A percentile compares a stretch with the other conserved stretches of the same genome.
Conservation (phyloP, 2,113 vertebrate genomes). For the Elephantulus edwardii region DNA sequence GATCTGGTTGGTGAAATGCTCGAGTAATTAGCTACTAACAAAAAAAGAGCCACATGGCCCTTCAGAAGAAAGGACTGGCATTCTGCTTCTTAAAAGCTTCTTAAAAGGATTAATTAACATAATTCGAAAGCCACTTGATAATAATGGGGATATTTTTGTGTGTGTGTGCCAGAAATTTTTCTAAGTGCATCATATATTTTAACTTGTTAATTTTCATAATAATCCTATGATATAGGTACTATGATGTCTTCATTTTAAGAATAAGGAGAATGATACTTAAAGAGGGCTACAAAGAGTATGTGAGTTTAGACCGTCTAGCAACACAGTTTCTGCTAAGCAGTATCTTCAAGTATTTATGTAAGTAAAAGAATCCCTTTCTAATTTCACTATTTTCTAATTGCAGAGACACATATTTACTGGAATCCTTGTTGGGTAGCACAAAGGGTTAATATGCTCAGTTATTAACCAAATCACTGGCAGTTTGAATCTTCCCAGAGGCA, state of each 20-base stretch:
- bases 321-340: neutral
- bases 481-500: neutral
- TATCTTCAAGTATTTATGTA: neutral
- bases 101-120: too few relatives aligned
- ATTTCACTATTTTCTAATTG: constrained; percentile 9
- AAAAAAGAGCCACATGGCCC: too few relatives aligned
- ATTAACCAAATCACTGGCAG: neutral
- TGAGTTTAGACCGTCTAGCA: too few relatives aligned
- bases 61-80: too few relatives aligned
- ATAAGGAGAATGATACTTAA: neutral
- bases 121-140: too few relatives aligned
- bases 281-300: neutral
- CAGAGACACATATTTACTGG: neutral
- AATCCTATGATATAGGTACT: neutral
- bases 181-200: neutral
- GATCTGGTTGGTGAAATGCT: too few relatives aligned
- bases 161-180: neutral
- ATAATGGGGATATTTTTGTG: neutral
- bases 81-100: too few relatives aligned
- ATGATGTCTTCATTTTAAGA: neutral
- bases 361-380: neutral
- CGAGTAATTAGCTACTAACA: too few relatives aligned
- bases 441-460: neutral
- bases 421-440: neutral
- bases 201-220: neutral